These are phyloP conservation scores for Sebastes miniatus DNA, from an alignment of 2,797 vertebrate species.

Conservation along the genomic window DNA sequence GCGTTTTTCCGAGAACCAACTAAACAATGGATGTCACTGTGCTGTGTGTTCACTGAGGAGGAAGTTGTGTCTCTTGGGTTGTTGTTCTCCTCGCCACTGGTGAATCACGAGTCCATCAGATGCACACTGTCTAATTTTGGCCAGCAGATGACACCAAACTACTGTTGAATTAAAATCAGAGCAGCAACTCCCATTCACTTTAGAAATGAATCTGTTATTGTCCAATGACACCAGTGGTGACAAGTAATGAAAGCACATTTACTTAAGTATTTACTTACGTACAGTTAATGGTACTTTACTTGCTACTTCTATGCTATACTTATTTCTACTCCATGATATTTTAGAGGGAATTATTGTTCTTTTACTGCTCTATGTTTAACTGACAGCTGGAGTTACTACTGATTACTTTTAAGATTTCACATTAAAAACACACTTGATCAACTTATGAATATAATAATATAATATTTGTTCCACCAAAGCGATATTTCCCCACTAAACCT, in stretches of 20 bases:
- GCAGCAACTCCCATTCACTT: neutral
- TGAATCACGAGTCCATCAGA: slow-evolving; percentile 12
- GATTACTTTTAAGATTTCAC: neutral
- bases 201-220: neutral
- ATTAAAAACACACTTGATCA: neutral
- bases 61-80: slow-evolving; percentile 10
- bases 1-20: neutral
- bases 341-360: neutral
- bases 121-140: slow-evolving; percentile 1
- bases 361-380: neutral
- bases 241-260: neutral
- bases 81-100: neutral
- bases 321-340: neutral
- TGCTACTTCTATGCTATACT: neutral
- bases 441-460: no score
- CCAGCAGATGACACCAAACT: slow-evolving; percentile 67
- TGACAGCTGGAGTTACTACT: neutral
- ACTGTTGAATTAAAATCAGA: neutral
- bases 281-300: neutral
- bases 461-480: neutral
- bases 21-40: slow-evolving; percentile 1
- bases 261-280: neutral
- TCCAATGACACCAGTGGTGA: neutral
- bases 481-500: neutral
- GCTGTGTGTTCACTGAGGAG: neutral